These are phyloP conservation scores for Nothoprocta perdicaria DNA, from an alignment of 2,113 vertebrate genomes.

Conservation along the genomic window DNA sequence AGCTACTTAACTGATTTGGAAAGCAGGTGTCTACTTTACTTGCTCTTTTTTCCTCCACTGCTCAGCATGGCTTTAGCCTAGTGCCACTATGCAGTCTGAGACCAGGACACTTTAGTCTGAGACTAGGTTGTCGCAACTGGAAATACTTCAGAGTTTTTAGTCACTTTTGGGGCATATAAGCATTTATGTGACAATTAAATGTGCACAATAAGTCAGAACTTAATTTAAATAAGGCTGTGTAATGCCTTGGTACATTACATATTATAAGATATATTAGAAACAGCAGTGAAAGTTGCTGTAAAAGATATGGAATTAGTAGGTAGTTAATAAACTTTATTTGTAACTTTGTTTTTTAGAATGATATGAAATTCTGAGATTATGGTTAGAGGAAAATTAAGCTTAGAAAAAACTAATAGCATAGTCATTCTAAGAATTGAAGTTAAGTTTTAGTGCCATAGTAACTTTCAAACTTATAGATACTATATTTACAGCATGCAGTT, in stretches of 20 bases:
- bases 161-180: background rate
- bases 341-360: background rate
- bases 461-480: background rate
- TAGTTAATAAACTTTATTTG: background rate
- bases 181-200: background rate
- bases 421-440: background rate
- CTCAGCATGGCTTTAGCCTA: background rate
- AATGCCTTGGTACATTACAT: background rate
- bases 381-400: background rate
- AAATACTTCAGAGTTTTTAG: background rate
- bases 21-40: background rate
- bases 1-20: background rate
- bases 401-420: background rate
- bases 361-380: background rate
- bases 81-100: no score
- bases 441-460: background rate
- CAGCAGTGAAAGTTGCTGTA: background rate
- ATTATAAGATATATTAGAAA: background rate
- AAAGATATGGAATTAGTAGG: background rate
- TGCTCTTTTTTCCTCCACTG: no score
- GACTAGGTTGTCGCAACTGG: background rate
- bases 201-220: background rate
- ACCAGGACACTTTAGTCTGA: background rate
- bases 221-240: background rate
- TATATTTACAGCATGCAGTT: background rate